Base-by-base conservation (phyloP, 2,113 vertebrate genomes). In the Mugil cephalus region DNA sequence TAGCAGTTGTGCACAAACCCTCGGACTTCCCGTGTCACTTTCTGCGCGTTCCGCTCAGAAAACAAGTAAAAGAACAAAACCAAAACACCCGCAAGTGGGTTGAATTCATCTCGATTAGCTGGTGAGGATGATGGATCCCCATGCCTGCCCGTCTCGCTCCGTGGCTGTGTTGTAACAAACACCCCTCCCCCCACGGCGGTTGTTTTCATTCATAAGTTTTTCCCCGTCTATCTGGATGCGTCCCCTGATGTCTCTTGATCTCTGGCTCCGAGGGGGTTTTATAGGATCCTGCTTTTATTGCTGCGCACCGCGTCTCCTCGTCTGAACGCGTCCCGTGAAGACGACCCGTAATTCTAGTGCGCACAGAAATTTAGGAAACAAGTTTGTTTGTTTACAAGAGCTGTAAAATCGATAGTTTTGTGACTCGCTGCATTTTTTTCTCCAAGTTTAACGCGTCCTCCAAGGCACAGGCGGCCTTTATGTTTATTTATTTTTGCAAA, bases 161-260 rank as follows among this genome's bases (percentile, higher is more conserved):
- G 79, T 50, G 85, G 72, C 74, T 80, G 58, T 36, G 72, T 79
- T 18, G 77, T 38, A 74, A 79, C 75, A 59, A 80, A 80, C 93
- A 88, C 91, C 89, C 89, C 86, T 88, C 89, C 93, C 84, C 86
- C 90, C 90, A 77, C 71, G 84, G 43, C 77, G 85, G 80, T 92
- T 95, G 94, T 95, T 96, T 96, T 96, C 97, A 96, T 96, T 97
- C 96, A 97, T 96, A 97, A 96, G 88, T 95, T 93, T n/a, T 74
- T 80, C 73, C 45, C 62, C 61, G 77, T 87, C 74, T 80, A 14
- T 80, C 61, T 72, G 74, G 74, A 80, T 39, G 82, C 73, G 52
- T 85, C 79, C 62, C 82, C 59, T 62, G 62, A 51, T 62, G 54
- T 85, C 80, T 87, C 74, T 83, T 82, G 69, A 90, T 92, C 85